A percentile compares a stretch with the other conserved stretches of the same genome.
Evolutionary conservation across 2,888 invertebrate genomes (phyloP).

Genomic region (Caenorhabditis sp.): DNA sequence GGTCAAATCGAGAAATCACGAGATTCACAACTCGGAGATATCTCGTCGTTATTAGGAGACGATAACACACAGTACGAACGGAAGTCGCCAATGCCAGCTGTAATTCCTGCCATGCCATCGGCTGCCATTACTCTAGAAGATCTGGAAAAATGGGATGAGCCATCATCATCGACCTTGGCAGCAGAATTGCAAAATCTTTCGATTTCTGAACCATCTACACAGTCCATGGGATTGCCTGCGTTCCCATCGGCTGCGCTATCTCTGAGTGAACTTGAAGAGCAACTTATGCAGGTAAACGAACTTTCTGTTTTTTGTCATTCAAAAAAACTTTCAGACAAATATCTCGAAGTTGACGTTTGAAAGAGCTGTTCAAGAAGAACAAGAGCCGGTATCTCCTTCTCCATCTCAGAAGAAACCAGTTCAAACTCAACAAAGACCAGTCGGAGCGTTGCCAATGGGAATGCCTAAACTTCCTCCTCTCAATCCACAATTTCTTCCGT

Average conservation of each 20-base stretch:
- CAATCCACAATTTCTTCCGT: conserved; percentile 42
- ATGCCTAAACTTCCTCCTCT: conserved; percentile 42
- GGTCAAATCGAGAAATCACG: background rate
- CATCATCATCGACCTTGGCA: conserved; percentile 3
- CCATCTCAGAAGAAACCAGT: background rate
- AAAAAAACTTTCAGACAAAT: background rate
- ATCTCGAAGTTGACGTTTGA: background rate
- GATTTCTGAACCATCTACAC: background rate
- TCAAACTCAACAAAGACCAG: background rate
- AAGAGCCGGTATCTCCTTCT: background rate
- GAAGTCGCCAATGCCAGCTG: background rate
- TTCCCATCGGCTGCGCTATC: conserved; percentile 24
- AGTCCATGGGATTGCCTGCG: background rate
- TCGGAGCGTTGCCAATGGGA: background rate
- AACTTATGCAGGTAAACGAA: conserved; percentile 12
- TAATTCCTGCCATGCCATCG: conserved; percentile 1
- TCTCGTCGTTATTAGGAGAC: conserved; percentile 1
- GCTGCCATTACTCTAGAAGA: background rate
- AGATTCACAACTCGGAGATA: background rate
- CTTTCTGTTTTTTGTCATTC: too few relatives aligned
- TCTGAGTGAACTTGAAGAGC: conserved; percentile 30
- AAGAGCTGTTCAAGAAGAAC: background rate
- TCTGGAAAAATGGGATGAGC: background rate
- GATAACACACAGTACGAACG: background rate
- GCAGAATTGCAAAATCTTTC: conserved; percentile 2